Evolutionary conservation across 2,797 vertebrate genomes (phyloP).

Genomic region (Crocodylus rhombifer): DNA sequence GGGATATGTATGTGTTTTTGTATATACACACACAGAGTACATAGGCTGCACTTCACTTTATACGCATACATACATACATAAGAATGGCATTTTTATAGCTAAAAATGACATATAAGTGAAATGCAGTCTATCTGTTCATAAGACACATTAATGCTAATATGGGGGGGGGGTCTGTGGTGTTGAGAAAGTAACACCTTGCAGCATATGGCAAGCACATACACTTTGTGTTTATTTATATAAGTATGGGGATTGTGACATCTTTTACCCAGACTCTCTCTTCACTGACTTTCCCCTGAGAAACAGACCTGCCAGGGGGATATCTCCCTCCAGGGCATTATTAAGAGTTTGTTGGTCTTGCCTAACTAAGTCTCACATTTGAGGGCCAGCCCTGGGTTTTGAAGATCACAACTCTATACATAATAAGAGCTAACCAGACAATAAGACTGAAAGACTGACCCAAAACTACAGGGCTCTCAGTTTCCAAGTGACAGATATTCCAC

Average conservation of each 20-base stretch:
- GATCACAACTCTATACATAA: conserved; percentile 43
- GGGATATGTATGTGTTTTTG: too few species aligned
- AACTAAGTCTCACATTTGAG: not conserved
- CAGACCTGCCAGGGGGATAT: conserved; percentile 9
- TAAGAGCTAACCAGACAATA: conserved; percentile 41
- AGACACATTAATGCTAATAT: conserved; percentile 40
- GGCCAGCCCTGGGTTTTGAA: not conserved
- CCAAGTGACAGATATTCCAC: conserved; percentile 74
- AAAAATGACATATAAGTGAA: conserved; percentile 22
- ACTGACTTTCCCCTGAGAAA: conserved; percentile 11
- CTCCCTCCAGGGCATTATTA: not conserved
- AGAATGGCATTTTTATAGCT: not conserved
- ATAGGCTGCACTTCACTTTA: not conserved
- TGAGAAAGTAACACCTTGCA: conserved; percentile 45
- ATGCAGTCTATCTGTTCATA: not conserved
- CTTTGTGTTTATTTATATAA: conserved; percentile 24
- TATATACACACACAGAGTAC: too few species aligned
- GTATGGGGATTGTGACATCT: not conserved
- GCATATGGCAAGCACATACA: conserved; percentile 39
- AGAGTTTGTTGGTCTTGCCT: not conserved
- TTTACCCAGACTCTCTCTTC: conserved; percentile 4
- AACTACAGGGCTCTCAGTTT: conserved; percentile 62
- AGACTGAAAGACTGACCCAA: conserved; percentile 57
- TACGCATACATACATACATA: not conserved
- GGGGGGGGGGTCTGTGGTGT: conserved; percentile 9